Evolutionary conservation across 2,888 invertebrate species (phyloP), one percentile per base, ranked within the genome.

Genomic region (Mesodorylaimus sp.): DNA sequence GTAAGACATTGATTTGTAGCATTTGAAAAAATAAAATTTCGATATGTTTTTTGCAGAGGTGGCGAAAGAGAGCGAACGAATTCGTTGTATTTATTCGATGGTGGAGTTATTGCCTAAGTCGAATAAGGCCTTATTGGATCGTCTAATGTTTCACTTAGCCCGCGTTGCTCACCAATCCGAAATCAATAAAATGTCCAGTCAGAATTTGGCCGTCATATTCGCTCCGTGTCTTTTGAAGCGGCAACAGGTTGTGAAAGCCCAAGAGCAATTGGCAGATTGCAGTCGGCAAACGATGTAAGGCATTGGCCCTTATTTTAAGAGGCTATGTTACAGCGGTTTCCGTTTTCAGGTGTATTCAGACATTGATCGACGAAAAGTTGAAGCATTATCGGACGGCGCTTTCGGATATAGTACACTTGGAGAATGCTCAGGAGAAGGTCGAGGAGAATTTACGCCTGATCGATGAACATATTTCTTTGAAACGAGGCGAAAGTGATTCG

Each of bases 201-300:
- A 83, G 63, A 83, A 85, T 48, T 70, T 91, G 57, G 86, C 89
- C 47, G 87, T 89, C 58, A 86, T 91, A 56, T 91, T 89, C 71
- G 88, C 88, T 41, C 89, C 91, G 45, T 89, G 89, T 69, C 82
- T 91, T 53, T 73, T 91, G 56, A 76, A 88, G 60, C 84, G 87
- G 55, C 83, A 83, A 70, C 80, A 84, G 67, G 72, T 78, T 54
- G 77, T 86, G 58, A 85, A 85, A 43, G 89, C 88, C 47, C 88
- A 89, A 70, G 70, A 71, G 59, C 70, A 86, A 63, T 74, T 91
- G 56, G 80, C 80, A 62, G 87, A 89, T 70, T 86, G 89, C 62
- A 79, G 82, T 59, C 77, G 82, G 47, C 87, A 87, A 69, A 87
- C 86, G 47, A 76, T 79, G 70, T 70, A 60, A 60, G 68, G 61